Evolutionary conservation across 2,888 invertebrate species (phyloP).

Genomic region (Myopa tessellatipennis): DNA sequence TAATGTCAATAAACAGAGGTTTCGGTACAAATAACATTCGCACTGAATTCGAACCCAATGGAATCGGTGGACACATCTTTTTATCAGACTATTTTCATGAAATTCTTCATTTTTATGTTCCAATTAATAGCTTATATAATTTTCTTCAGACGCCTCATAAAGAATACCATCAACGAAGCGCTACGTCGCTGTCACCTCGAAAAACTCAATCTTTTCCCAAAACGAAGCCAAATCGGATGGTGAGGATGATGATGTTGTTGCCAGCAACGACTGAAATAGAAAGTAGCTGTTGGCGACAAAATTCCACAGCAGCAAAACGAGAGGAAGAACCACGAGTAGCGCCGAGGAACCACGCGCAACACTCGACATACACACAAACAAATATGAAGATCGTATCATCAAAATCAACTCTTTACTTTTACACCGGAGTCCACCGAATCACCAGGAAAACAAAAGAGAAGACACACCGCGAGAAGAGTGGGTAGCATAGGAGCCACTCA

Average conservation of each 20-base stretch:
- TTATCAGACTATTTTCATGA: too few relatives aligned
- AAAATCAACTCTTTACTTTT: not conserved
- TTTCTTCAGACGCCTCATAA: constrained; percentile 40
- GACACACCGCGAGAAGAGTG: not conserved
- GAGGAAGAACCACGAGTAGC: not conserved
- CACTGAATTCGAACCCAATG: too few relatives aligned
- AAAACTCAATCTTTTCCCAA: constrained; percentile 25
- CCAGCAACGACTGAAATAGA: constrained; percentile 47
- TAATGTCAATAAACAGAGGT: too few relatives aligned
- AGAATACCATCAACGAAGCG: constrained; percentile 38
- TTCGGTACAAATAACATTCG: too few relatives aligned
- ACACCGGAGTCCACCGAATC: not conserved
- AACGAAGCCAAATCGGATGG: not conserved
- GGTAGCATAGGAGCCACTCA: constrained; percentile 15
- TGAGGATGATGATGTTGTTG: constrained; percentile 36
- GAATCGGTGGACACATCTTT: too few relatives aligned
- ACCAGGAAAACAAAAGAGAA: not conserved
- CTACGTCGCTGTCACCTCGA: constrained; percentile 44
- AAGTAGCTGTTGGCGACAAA: constrained; percentile 44
- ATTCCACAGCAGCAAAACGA: not conserved
- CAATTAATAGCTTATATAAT: constrained; percentile 41
- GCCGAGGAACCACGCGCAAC: not conserved
- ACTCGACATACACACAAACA: not conserved
- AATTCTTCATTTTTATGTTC: not conserved
- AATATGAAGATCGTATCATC: not conserved